phyloP scores from a whole-genome alignment of 92 coral and sea anemone species.

The Palythoa grandiflora region DNA sequence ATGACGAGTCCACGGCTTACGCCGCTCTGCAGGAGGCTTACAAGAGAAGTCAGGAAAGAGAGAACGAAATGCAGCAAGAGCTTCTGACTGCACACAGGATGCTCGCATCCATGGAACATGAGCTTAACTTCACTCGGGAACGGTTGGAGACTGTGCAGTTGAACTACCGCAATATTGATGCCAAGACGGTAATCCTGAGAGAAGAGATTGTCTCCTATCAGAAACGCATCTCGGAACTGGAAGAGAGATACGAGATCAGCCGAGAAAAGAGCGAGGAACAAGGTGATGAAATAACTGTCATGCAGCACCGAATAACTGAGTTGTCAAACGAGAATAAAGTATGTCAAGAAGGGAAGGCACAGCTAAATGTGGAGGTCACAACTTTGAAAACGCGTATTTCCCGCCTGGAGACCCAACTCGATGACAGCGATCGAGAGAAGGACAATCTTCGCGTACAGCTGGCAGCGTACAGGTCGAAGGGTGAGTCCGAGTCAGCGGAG shows the following conservation, averaged over 20 bases:
- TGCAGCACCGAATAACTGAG: constrained; percentile 89
- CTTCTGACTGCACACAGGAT: constrained; percentile 87
- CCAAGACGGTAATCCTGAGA: constrained; percentile 72
- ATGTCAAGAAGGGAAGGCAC: constrained; percentile 81
- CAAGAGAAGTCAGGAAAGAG: constrained; percentile 95
- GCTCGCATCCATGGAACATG: constrained; percentile 84
- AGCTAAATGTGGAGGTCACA: constrained; percentile 73
- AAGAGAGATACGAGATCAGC: constrained; percentile 87
- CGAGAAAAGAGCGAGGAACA: constrained; percentile 85
- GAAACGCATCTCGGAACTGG: constrained; percentile 93
- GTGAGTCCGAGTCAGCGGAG: constrained; percentile 64
- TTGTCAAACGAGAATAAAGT: constrained; percentile 74
- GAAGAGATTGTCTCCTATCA: constrained; percentile 87
- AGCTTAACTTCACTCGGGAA: constrained; percentile 76
- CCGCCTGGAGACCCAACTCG: constrained; percentile 79
- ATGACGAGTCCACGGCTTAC: constrained; percentile 88
- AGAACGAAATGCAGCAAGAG: constrained; percentile 93
- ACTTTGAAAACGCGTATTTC: constrained; percentile 68
- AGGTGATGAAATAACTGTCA: constrained; percentile 84
- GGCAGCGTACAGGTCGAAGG: constrained; percentile 61
- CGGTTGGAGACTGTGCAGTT: constrained; percentile 67
- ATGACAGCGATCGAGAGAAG: constrained; percentile 82
- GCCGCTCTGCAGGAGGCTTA: constrained; percentile 91
- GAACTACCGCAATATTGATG: constrained; percentile 77
- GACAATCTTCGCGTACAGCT: constrained; percentile 76